A percentile compares a stretch with the other conserved stretches of the same genome.
Conservation (phyloP, 2,797 vertebrate species). For the Crypturellus tataupa region DNA sequence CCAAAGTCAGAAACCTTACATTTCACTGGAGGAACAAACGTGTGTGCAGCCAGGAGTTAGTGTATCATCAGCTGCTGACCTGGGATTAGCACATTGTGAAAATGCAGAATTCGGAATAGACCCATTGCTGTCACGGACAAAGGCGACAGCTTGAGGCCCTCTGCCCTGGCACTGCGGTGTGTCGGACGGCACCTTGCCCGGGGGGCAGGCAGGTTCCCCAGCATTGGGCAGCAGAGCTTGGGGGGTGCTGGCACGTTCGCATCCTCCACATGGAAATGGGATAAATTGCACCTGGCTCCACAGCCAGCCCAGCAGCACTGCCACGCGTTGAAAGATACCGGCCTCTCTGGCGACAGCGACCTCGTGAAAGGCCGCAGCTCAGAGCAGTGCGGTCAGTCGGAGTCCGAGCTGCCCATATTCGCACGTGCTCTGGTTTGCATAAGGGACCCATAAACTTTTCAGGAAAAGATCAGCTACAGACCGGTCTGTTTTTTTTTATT, state of each 20-base stretch:
- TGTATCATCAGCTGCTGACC: neutral
- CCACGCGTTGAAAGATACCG: neutral
- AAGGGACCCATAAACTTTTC: conserved; percentile 51
- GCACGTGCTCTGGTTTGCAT: conserved; percentile 56
- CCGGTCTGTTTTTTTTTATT: conserved; percentile 46
- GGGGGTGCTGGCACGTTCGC: conserved; percentile 11
- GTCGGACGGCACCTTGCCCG: neutral
- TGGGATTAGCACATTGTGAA: neutral
- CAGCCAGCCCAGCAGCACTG: neutral
- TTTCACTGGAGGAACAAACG: neutral
- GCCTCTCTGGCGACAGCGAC: neutral
- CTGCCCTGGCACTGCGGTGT: neutral
- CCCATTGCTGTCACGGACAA: too few species aligned
- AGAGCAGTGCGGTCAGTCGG: neutral
- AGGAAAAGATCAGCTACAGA: conserved; percentile 24
- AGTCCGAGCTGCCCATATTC: conserved; percentile 59
- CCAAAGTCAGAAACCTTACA: neutral
- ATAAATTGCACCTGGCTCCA: conserved; percentile 14
- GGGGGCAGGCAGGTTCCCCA: neutral
- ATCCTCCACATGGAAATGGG: conserved; percentile 15
- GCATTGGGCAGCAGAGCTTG: neutral
- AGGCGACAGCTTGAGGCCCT: neutral
- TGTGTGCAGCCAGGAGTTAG: neutral
- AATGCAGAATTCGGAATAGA: neutral
- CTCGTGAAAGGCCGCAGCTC: neutral